Conservation (phyloP, 2,888 invertebrate genomes). For the Crepidodera aurea region DNA sequence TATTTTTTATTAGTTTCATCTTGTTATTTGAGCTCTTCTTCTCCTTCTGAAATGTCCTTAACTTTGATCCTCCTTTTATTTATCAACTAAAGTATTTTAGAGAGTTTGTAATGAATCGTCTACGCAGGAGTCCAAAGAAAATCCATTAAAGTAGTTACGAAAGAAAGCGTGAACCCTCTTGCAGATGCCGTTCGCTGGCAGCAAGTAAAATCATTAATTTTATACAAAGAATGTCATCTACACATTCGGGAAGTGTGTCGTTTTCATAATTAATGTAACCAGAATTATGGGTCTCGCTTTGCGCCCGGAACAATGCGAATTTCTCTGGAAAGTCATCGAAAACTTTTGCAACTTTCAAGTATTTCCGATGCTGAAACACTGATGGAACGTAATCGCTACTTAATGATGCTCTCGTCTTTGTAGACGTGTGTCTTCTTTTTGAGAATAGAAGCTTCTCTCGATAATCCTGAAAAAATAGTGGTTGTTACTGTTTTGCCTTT, state of each 20-base stretch:
- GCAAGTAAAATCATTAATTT: conserved; percentile 55
- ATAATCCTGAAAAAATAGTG: too few relatives aligned
- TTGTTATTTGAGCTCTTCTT: too few relatives aligned
- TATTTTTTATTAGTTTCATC: too few relatives aligned
- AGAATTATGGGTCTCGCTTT: conserved; percentile 51
- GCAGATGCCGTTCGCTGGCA: conserved; percentile 1
- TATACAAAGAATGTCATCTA: conserved; percentile 57
- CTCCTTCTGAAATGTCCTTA: too few relatives aligned
- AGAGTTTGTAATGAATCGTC: not conserved
- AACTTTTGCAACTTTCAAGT: conserved; percentile 50
- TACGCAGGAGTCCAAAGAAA: conserved; percentile 13
- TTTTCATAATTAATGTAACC: conserved; percentile 57
- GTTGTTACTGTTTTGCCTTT: too few relatives aligned
- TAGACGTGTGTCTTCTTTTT: not conserved
- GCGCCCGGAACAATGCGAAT: conserved; percentile 52
- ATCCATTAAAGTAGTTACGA: conserved; percentile 40
- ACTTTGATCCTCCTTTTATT: too few relatives aligned
- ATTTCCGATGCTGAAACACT: conserved; percentile 46
- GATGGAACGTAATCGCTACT: conserved; percentile 25
- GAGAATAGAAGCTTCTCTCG: not conserved
- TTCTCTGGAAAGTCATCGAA: conserved; percentile 51
- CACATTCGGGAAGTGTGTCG: conserved; percentile 56
- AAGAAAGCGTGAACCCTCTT: conserved; percentile 35
- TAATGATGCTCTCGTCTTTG: conserved; percentile 22
- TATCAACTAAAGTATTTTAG: not conserved